These are phyloP conservation scores for Tachycineta bicolor DNA, from an alignment of 2,113 vertebrate genomes.

Conservation along the genomic window DNA sequence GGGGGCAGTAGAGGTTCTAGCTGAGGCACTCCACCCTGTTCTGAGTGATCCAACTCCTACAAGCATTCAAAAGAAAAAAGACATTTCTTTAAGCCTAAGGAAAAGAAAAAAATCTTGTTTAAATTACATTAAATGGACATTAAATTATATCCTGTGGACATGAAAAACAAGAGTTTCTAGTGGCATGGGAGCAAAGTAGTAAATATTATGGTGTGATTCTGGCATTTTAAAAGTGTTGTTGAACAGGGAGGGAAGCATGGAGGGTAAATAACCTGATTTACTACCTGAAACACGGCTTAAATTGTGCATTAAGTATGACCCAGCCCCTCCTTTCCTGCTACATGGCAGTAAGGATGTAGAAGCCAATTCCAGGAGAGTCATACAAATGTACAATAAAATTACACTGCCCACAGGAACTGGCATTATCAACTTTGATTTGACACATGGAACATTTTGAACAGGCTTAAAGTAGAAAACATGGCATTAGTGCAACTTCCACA, in stretches of 20 bases:
- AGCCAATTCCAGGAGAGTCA: neutral
- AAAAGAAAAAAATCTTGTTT: neutral
- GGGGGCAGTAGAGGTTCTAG: slow-evolving; percentile 76
- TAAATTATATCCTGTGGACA: neutral
- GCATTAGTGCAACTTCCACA: neutral
- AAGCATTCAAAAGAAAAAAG: slow-evolving; percentile 43
- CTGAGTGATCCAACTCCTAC: slow-evolving; percentile 71
- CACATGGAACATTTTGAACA: neutral
- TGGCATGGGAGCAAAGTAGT: neutral
- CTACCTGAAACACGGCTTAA: neutral
- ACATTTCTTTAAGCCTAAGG: neutral
- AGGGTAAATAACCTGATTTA: neutral
- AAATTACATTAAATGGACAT: neutral
- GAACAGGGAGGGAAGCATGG: neutral
- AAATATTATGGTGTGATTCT: neutral
- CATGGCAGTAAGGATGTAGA: neutral
- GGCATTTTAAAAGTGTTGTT: neutral
- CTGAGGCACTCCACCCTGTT: slow-evolving; percentile 39
- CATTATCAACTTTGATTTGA: neutral
- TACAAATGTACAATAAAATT: neutral
- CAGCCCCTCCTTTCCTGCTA: neutral
- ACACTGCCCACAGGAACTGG: neutral
- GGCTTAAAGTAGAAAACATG: neutral
- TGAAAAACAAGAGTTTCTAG: neutral
- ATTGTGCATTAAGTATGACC: neutral